Evolutionary conservation across 2,888 invertebrate species (phyloP).

Genomic region (Chloroclysta siterata): DNA sequence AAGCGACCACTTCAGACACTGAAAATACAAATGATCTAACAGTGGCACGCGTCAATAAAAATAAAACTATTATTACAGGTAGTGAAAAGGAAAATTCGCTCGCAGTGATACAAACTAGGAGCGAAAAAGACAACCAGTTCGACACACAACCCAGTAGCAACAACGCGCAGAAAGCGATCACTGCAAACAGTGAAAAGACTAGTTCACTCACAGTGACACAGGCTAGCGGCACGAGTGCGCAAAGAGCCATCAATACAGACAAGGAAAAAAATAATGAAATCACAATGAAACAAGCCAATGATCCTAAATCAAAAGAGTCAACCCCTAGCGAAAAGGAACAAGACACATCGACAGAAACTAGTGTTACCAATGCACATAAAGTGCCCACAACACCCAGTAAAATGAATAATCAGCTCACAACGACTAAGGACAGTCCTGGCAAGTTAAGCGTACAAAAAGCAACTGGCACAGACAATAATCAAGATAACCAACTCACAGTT

Average conservation of each 20-base stretch:
- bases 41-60: not conserved
- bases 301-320: not conserved
- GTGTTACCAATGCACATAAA: not conserved
- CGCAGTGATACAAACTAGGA: not conserved
- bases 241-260: not conserved
- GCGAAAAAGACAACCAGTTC: not conserved
- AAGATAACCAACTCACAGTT: not conserved
- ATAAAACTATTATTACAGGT: not conserved
- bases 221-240: not conserved
- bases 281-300: not conserved
- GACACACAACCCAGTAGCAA: no score
- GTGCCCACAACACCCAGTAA: not conserved
- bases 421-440: not conserved
- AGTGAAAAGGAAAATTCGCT: not conserved
- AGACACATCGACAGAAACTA: not conserved
- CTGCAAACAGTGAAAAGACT: not conserved
- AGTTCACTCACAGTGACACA: not conserved
- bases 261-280: not conserved
- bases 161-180: not conserved
- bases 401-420: not conserved
- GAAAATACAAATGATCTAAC: not conserved
- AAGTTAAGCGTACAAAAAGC: not conserved
- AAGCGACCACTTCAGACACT: not conserved
- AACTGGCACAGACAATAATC: not conserved
- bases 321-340: not conserved